Evolutionary conservation across 2,113 vertebrate genomes (phyloP), one percentile per base, ranked within the genome.

Genomic region (Crotalus tigris): DNA sequence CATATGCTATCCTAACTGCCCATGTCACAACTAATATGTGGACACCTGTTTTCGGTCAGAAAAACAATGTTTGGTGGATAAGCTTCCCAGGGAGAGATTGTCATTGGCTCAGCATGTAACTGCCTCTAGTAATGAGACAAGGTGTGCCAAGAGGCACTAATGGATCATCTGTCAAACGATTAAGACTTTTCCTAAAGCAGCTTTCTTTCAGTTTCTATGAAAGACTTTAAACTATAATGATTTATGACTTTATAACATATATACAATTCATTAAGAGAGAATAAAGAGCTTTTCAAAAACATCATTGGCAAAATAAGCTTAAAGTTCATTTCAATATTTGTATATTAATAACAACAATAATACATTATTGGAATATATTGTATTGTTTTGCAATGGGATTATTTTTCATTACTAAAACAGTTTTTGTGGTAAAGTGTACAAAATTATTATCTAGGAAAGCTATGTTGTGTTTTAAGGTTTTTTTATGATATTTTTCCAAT

Each of bases 11-110:
- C 88, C 94, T 15, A 0, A 94, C 94, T 91, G 85, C 90, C 93
- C 85, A 55, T 88, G 7, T 89, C 92, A 93, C 54, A 23, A 51
- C 58, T 29, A 64, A 88, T 91, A 86, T 88, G 11, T 81, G 87
- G 0, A 0, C 1, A 94, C 94, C 88, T 90, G 4, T 29, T 85
- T 44, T 94, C 51, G 39, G 87, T 0, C 0, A 89, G 94, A 91
- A 94, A 85, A 91, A 57, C 17, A 0, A 0, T 3, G 88, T 51
- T 90, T 53, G 75, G 75, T 0, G 0, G 89, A 91, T 92, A 90
- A 94, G 91, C 75, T 92, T 95, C 96, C 93, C 90, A 57, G 93
- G 64, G 90, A 54, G 93, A 61, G n/a, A 91, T 44, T 95, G 93
- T 92, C 95, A 92, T 92, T 93, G 93, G 85, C 96, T 92, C 91